phyloP scores from a whole-genome alignment of 2,888 invertebrate genomes.

The Actias luna region DNA sequence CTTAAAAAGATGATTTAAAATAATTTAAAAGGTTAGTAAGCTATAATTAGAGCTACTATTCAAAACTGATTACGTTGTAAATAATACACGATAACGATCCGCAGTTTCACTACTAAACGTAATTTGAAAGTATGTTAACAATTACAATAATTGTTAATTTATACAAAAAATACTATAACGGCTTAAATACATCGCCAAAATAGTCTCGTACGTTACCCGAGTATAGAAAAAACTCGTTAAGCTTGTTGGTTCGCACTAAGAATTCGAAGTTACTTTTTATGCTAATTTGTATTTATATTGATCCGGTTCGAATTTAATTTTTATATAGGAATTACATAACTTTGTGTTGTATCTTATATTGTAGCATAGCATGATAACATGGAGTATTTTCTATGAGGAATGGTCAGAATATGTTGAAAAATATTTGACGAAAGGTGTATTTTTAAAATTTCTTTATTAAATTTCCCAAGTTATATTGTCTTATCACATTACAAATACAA shows the following conservation, averaged over 20 bases:
- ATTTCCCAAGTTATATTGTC: too few relatives aligned
- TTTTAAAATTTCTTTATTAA: too few relatives aligned
- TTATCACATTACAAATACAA: too few relatives aligned
- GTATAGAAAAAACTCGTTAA: constrained; percentile 59
- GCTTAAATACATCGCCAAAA: constrained; percentile 15
- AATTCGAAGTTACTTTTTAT: constrained; percentile 46
- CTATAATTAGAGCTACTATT: neutral
- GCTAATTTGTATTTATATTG: constrained; percentile 36
- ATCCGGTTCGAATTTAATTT: constrained; percentile 44
- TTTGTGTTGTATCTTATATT: neutral
- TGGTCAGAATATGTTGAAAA: too few relatives aligned
- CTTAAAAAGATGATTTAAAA: too few relatives aligned
- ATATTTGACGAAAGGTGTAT: too few relatives aligned
- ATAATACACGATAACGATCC: neutral
- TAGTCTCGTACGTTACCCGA: constrained; percentile 16
- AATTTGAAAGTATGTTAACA: neutral
- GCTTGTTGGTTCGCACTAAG: constrained; percentile 56
- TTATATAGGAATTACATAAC: constrained; percentile 14
- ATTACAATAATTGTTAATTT: neutral
- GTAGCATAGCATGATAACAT: neutral
- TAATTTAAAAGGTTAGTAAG: too few relatives aligned
- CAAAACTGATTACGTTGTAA: neutral
- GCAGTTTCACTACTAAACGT: neutral
- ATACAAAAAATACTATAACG: neutral
- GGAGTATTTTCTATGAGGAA: neutral